These are phyloP conservation scores for Hexactinellida sp. DNA, from an alignment of 37 sponge, comb jelly and placozoan genomes.

Conservation along the genomic window DNA sequence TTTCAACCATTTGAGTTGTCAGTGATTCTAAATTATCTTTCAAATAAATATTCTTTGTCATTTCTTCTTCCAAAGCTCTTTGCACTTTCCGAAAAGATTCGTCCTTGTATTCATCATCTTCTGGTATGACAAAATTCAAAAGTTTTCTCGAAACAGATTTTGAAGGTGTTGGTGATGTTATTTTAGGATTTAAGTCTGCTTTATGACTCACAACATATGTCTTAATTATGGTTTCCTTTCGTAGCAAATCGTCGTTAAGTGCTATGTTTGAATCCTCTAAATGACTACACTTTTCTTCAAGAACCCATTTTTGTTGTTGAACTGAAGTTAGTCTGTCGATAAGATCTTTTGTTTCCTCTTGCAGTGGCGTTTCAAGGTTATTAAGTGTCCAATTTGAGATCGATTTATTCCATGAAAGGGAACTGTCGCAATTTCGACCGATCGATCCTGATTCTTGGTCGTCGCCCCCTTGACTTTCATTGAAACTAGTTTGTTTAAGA, in stretches of 20 bases:
- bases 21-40: background rate
- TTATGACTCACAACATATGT: background rate
- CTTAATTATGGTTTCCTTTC: conserved; percentile 6
- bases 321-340: background rate
- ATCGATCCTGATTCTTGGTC: background rate
- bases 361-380: background rate
- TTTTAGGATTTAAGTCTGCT: background rate
- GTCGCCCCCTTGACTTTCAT: background rate
- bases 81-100: background rate
- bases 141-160: conserved; percentile 14
- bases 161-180: background rate
- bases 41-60: background rate
- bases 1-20: background rate
- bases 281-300: background rate
- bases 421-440: background rate
- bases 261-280: background rate
- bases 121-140: background rate
- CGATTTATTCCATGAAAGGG: background rate
- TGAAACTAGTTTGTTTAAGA: background rate
- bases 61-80: background rate
- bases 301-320: background rate
- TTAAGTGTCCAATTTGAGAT: background rate
- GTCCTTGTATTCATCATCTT: background rate
- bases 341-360: background rate
- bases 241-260: conserved; percentile 3